Conservation (phyloP, 2,113 vertebrate genomes). For the Callospermophilus lateralis region DNA sequence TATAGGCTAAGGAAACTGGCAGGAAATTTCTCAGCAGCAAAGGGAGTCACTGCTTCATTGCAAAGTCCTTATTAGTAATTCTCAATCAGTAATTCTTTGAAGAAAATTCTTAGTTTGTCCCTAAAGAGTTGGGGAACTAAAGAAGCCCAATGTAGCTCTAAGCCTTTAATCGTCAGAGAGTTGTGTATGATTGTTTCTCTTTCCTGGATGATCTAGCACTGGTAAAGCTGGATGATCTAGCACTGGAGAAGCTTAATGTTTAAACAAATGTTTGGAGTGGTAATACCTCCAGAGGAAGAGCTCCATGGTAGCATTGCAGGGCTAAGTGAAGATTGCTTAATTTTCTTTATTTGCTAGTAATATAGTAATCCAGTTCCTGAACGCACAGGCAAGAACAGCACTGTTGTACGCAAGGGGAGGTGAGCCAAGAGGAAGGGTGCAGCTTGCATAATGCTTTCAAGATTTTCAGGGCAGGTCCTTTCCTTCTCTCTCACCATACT, state of each 20-base stretch:
- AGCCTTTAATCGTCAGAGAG: neutral
- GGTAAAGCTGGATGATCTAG: neutral
- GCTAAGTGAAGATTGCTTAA: constrained; percentile 20
- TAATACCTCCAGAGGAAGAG: neutral
- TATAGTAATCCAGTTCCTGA: constrained; percentile 45
- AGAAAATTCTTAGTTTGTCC: neutral
- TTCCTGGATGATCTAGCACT: neutral
- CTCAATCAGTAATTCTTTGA: constrained; percentile 4
- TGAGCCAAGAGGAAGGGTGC: constrained; percentile 28
- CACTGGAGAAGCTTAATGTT: constrained; percentile 49
- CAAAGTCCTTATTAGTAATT: neutral
- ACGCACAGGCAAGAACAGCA: accelerated
- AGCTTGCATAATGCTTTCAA: neutral
- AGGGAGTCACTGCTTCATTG: neutral
- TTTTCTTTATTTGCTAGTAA: constrained; percentile 62
- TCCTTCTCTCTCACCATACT: neutral
- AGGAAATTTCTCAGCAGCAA: constrained; percentile 41
- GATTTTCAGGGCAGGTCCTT: neutral
- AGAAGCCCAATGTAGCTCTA: neutral
- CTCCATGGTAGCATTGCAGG: neutral
- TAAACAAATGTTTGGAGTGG: constrained; percentile 48
- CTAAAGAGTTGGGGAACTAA: neutral
- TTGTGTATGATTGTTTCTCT: neutral
- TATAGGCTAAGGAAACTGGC: neutral
- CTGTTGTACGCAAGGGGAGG: neutral